Base-by-base conservation (phyloP, 2,113 vertebrate genomes). In the Ceyx cyanopectus region DNA sequence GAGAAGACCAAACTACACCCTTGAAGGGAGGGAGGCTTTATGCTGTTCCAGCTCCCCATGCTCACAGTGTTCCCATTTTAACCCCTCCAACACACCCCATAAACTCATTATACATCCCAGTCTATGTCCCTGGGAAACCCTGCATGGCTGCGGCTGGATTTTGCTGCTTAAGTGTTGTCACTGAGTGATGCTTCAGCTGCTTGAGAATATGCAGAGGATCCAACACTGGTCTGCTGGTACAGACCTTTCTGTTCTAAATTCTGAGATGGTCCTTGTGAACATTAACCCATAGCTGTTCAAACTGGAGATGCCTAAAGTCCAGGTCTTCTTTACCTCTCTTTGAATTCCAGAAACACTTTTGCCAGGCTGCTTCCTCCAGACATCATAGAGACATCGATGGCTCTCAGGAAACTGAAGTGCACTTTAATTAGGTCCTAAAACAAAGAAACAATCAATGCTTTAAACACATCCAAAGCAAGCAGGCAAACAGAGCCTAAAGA, bases 301-400 rank as follows among this genome's bases (percentile, higher is more conserved):
- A 34, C 5, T 6, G 15, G 45, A 78, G 65, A 48, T 75, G 72
- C 65, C 51, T 19, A 9, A 37, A 37, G 14, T 43, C 8, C 1
- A 1, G 10, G 14, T 45, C 61, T 37, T 32, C 66, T 57, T 58
- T 94, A 99, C 99, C 98, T 98, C 95, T 99, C 99, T 87, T 99
- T 99, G 97, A 99, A 99, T 79, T 99, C 99, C 17, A 99, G 97
- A 93, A 99, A 99, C 94, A 99, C 99, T 96, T 98, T 99, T 60
- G 98, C 98, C 85, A 99, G 96, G 18, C 98, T 98, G 66, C 97
- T 97, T 30, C 98, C 98, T 46, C 99, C 99, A 2, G 96, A 98
- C 96, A 98, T 97, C 98, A 99, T 98, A 60, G 98, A 98, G 88
- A 99, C 94, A 13, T 99, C 98, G 6, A 99, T 99, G 97, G 98